phyloP scores from a whole-genome alignment of 2,797 vertebrate genomes.

The Rhinogobio ventralis region DNA sequence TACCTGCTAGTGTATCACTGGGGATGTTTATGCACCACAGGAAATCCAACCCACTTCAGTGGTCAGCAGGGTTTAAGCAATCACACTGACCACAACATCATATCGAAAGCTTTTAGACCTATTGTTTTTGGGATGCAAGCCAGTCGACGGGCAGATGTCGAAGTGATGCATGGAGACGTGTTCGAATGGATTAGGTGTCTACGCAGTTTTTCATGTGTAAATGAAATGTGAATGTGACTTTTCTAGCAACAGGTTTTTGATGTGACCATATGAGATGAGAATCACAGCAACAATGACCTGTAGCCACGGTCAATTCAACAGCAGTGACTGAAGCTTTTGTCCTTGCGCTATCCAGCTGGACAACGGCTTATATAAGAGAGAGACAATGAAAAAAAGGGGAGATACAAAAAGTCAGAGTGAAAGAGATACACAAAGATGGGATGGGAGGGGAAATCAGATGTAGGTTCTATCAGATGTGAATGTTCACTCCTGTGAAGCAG shows the following conservation, averaged over 20 bases:
- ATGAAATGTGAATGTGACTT: constrained; percentile 62
- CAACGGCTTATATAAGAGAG: constrained; percentile 49
- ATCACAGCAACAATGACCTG: constrained; percentile 49
- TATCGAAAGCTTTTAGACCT: background rate
- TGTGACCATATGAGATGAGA: constrained; percentile 58
- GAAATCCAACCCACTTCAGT: constrained; percentile 36
- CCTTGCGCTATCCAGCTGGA: constrained; percentile 54
- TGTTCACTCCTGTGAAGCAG: constrained; percentile 62
- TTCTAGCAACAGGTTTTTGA: constrained; percentile 59
- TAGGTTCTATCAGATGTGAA: constrained; percentile 61
- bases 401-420: constrained; percentile 30
- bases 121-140: background rate
- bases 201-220: constrained; percentile 63
- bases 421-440: constrained; percentile 19
- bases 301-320: constrained; percentile 56
- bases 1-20: constrained; percentile 45
- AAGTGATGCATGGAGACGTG: constrained; percentile 46
- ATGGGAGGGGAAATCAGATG: constrained; percentile 44
- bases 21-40: constrained; percentile 44
- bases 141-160: constrained; percentile 43
- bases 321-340: constrained; percentile 57
- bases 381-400: constrained; percentile 29
- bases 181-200: constrained; percentile 60
- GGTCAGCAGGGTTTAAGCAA: constrained; percentile 4
- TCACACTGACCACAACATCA: constrained; percentile 7